Evolutionary conservation across 2,797 vertebrate genomes (phyloP), one percentile per base, ranked within the genome.

Genomic region (Serranus cabrilla): DNA sequence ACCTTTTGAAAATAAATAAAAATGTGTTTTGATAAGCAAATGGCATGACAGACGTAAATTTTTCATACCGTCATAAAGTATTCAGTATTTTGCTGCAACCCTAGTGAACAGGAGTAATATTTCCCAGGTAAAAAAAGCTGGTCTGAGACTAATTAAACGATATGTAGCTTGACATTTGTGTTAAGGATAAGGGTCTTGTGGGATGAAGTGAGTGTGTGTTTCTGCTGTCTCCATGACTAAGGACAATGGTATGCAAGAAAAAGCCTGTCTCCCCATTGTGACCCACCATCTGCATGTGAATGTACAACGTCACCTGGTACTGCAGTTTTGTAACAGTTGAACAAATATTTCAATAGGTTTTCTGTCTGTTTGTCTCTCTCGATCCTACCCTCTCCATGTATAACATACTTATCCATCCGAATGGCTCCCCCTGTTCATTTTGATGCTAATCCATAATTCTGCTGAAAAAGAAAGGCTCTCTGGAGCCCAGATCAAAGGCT

Each of bases 391-490:
- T 76, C 20, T 23, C 7, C 50, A 46, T 72, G 17, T 52, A 40
- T 56, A 77, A 63, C 69, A 60, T 49, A 71, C 74, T 72, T 43
- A 42, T 21, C 60, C 16, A 57, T 74, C 61, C 47, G 11, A 79
- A 43, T 62, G 18, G 49, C 68, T 37, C 23, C 39, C 54, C 34
- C 49, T 62, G 17, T 68, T 89, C 76, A 79, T 86, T 86, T 68
- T 83, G 81, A 71, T 74, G 67, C 69, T 88, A 85, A 91, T 92
- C 81, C 80, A 81, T 85, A 82, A 86, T 83, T 89, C 74, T 81
- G 61, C 34, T 77, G 62, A 66, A 74, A 73, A 84, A 72, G 50
- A 45, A 65, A 56, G 61, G 20, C 49, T 89, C 85, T 87, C 82
- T 65, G 39, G 78, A 81, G 83, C 49, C 45, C 21, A 58, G 81